phyloP scores from a whole-genome alignment of 2,888 invertebrate genomes.

The Chaetogeoica ovagalla region DNA sequence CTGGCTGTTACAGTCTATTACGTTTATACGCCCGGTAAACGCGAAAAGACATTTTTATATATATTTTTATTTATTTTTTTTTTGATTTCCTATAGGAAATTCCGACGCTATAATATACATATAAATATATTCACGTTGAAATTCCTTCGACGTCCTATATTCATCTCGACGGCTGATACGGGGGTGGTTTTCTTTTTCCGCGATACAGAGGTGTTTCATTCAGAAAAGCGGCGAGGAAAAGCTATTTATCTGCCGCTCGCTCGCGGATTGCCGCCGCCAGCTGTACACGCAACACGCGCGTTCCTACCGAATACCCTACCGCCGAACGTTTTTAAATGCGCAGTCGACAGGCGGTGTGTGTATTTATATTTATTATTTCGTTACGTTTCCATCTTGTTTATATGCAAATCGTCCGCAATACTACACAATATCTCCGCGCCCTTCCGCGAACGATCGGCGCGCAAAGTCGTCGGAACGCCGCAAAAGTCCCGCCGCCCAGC shows the following conservation, averaged over 20 bases:
- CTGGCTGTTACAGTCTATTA: too few relatives aligned
- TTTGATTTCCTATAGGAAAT: too few relatives aligned
- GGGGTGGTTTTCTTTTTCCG: too few relatives aligned
- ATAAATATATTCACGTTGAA: background rate
- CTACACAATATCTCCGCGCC: too few relatives aligned
- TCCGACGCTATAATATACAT: too few relatives aligned
- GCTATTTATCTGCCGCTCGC: constrained; percentile 24
- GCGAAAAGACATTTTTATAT: too few relatives aligned
- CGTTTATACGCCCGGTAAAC: too few relatives aligned
- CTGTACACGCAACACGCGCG: background rate
- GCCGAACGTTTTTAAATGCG: constrained; percentile 42
- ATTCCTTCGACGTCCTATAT: background rate
- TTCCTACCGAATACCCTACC: too few relatives aligned
- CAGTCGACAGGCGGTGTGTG: constrained; percentile 31
- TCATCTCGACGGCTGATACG: background rate
- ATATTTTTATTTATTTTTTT: too few relatives aligned
- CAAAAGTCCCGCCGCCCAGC: background rate
- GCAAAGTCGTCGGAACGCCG: too few relatives aligned
- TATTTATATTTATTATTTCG: constrained; percentile 48
- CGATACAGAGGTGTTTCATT: constrained; percentile 9
- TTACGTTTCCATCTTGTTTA: constrained; percentile 53
- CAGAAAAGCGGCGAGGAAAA: background rate
- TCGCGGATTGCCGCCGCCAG: constrained; percentile 26
- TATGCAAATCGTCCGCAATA: constrained; percentile 49
- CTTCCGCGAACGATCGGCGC: too few relatives aligned